A percentile compares a stretch with the other conserved stretches of the same genome.
phyloP scores from a whole-genome alignment of 2,113 vertebrate genomes.

The Pteropus alecto region DNA sequence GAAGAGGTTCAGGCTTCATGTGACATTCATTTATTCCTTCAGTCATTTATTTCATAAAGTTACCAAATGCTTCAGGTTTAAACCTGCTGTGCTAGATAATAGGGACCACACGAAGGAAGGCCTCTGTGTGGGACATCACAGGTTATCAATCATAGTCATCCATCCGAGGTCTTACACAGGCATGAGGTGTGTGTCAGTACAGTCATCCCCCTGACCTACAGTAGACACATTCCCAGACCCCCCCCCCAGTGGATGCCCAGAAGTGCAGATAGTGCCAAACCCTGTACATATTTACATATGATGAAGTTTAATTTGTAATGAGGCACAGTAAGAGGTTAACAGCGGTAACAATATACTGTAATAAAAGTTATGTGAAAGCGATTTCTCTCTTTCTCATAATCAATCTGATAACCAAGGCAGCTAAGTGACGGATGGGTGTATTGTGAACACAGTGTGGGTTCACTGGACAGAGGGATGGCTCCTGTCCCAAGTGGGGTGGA shows the following conservation, averaged over 20 bases:
- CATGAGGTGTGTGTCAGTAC: not conserved
- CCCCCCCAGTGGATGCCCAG: not conserved
- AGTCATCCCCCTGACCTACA: not conserved
- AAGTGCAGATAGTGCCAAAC: not conserved
- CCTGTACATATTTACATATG: not conserved
- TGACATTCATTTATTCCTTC: not conserved
- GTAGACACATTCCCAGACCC: not conserved
- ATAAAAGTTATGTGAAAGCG: not conserved
- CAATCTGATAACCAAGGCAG: not conserved
- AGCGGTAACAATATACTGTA: not conserved
- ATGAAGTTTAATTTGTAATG: not conserved
- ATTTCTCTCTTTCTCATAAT: not conserved
- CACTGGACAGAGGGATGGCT: not conserved
- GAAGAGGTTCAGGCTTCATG: not conserved
- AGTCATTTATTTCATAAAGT: not conserved
- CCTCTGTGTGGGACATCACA: accelerated
- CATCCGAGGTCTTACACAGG: not conserved
- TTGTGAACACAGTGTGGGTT: not conserved
- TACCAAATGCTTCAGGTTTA: not conserved
- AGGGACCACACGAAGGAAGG: not conserved
- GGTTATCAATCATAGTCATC: not conserved
- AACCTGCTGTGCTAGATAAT: not conserved
- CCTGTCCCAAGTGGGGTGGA: not conserved
- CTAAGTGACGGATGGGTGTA: too few species aligned
- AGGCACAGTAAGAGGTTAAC: not conserved